Evolutionary conservation across 2,113 vertebrate species (phyloP).

Genomic region (Ailurus styani): DNA sequence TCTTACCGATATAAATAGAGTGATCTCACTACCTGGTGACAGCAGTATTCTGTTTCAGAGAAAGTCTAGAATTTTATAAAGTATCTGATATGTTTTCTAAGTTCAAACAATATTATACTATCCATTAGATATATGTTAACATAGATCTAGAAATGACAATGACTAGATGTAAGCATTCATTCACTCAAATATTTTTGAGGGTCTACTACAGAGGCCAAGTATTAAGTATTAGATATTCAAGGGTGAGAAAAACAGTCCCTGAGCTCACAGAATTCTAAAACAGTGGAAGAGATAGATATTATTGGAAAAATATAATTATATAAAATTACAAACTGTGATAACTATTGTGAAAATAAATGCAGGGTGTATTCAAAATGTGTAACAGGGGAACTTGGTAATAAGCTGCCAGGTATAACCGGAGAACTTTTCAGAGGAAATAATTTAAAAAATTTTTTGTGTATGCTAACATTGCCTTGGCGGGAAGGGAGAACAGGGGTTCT

Average conservation of each 20-base stretch:
- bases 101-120: not conserved
- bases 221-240: not conserved
- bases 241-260: not conserved
- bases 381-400: not conserved
- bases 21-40: slow-evolving; percentile 4
- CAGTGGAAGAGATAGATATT: not conserved
- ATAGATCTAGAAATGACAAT: not conserved
- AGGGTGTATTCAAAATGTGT: not conserved
- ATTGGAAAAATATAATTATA: slow-evolving; percentile 7
- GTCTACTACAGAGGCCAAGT: not conserved
- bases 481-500: not conserved
- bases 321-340: not conserved
- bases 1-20: slow-evolving; percentile 20
- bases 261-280: not conserved
- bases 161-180: not conserved
- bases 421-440: not conserved
- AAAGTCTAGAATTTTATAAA: not conserved
- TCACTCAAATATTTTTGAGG: not conserved
- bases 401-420: not conserved
- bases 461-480: not conserved
- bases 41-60: slow-evolving; percentile 3
- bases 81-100: not conserved
- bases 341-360: not conserved
- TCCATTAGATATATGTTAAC: not conserved
- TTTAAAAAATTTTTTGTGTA: not conserved